Evolutionary conservation across 2,113 vertebrate genomes (phyloP).

Genomic region (Elaphurus davidianus): DNA sequence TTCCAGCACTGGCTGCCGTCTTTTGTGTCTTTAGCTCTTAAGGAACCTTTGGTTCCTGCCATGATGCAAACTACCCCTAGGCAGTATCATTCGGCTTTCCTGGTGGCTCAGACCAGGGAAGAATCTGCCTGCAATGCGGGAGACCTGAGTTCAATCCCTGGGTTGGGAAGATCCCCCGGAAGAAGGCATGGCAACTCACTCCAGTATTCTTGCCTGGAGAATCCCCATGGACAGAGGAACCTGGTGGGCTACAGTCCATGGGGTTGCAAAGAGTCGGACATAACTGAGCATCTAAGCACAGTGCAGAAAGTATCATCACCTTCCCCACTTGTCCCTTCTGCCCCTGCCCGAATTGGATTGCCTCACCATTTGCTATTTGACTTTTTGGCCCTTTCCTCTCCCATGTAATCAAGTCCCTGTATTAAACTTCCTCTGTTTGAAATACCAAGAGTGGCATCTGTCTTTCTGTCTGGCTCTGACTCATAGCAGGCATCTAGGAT

Average conservation of each 20-base stretch:
- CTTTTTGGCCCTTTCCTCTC: neutral
- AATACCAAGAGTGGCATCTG: neutral
- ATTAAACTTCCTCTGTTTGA: neutral
- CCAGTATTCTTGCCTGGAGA: neutral
- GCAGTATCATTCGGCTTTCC: neutral
- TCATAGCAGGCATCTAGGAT: neutral
- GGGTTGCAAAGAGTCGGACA: neutral
- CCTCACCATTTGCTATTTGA: neutral
- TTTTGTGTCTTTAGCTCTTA: neutral
- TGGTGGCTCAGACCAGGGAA: neutral
- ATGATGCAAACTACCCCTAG: neutral
- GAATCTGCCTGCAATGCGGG: neutral
- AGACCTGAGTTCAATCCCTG: neutral
- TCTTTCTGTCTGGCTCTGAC: neutral
- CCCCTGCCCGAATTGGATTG: neutral
- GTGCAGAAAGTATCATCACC: neutral
- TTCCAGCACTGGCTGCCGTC: neutral
- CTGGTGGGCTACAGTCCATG: neutral
- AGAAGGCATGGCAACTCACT: neutral
- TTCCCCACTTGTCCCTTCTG: neutral
- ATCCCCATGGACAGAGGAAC: neutral
- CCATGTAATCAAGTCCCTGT: neutral
- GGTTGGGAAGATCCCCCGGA: neutral
- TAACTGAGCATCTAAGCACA: neutral
- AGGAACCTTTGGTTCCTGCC: neutral